phyloP scores from a whole-genome alignment of 2,888 invertebrate species.

The Mythimna albipuncta region DNA sequence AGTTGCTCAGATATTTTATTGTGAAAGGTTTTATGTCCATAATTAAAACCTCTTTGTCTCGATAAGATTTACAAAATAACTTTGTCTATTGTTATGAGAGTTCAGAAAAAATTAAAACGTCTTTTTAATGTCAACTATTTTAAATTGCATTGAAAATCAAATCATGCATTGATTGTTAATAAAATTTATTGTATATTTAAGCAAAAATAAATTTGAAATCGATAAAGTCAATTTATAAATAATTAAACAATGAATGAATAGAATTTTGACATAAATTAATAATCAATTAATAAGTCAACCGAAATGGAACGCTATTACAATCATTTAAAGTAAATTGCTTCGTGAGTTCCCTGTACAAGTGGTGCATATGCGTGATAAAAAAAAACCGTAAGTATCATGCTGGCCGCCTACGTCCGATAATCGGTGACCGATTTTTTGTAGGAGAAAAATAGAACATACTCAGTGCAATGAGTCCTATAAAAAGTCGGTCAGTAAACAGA shows the following conservation, averaged over 20 bases:
- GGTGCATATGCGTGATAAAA: background rate
- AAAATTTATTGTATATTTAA: slow-evolving; percentile 1
- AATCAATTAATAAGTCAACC: too few relatives aligned
- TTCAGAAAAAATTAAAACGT: background rate
- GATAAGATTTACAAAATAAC: background rate
- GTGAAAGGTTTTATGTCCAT: background rate
- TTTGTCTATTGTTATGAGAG: background rate
- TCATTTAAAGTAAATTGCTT: slow-evolving; percentile 2
- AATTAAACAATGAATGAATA: background rate
- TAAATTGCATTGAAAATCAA: background rate
- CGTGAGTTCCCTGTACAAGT: background rate
- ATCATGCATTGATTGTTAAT: background rate
- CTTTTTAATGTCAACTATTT: background rate
- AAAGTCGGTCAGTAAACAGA: too few relatives aligned
- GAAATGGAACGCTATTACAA: background rate
- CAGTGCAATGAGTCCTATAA: too few relatives aligned
- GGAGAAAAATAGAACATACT: too few relatives aligned
- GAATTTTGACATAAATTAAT: too few relatives aligned
- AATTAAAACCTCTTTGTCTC: background rate
- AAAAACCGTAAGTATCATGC: background rate
- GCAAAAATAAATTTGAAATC: slow-evolving; percentile 1
- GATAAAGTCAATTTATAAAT: background rate
- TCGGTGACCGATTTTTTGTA: too few relatives aligned
- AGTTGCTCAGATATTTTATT: too few relatives aligned
- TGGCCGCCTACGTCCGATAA: too few relatives aligned